Conservation (phyloP, 2,113 vertebrate species). For the Gobiocypris rarus region DNA sequence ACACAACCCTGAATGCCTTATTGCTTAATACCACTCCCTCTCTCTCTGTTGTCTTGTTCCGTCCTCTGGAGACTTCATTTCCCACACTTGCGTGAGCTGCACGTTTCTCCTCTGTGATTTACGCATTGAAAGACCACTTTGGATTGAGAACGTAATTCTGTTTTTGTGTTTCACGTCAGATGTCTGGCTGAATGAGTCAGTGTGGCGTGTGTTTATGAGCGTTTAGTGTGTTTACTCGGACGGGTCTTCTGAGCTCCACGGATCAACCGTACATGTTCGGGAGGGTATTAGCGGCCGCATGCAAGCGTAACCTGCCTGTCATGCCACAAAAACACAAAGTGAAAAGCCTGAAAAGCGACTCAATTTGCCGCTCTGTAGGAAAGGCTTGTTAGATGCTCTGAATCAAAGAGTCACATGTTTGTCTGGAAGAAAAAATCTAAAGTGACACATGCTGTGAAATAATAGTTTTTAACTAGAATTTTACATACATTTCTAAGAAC, state of each 20-base stretch:
- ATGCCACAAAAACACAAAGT: conserved; percentile 34
- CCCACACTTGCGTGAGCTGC: conserved; percentile 15
- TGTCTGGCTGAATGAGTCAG: neutral
- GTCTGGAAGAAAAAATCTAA: conserved; percentile 1
- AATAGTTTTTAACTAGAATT: neutral
- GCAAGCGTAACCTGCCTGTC: conserved; percentile 43
- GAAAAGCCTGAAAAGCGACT: conserved; percentile 40
- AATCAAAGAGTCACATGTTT: conserved; percentile 26
- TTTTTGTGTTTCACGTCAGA: conserved; percentile 22
- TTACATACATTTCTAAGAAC: neutral
- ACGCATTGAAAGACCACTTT: neutral
- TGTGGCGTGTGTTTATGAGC: conserved; percentile 10
- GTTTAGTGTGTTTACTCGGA: conserved; percentile 19
- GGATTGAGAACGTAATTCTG: neutral
- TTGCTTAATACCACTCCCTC: neutral
- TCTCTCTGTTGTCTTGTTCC: neutral
- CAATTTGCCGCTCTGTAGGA: conserved; percentile 38
- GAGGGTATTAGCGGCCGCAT: conserved; percentile 25
- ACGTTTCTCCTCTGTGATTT: neutral
- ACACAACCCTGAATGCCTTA: neutral
- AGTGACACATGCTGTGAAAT: neutral
- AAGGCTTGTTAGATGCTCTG: conserved; percentile 3
- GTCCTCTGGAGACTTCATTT: conserved; percentile 22
- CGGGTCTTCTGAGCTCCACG: conserved; percentile 10
- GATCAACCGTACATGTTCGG: conserved; percentile 26